Percentiles rank a stretch among this genome's conserved stretches.
These are phyloP conservation scores for Cinclus cinclus DNA, from an alignment of 2,113 vertebrate genomes.

Conservation along the genomic window DNA sequence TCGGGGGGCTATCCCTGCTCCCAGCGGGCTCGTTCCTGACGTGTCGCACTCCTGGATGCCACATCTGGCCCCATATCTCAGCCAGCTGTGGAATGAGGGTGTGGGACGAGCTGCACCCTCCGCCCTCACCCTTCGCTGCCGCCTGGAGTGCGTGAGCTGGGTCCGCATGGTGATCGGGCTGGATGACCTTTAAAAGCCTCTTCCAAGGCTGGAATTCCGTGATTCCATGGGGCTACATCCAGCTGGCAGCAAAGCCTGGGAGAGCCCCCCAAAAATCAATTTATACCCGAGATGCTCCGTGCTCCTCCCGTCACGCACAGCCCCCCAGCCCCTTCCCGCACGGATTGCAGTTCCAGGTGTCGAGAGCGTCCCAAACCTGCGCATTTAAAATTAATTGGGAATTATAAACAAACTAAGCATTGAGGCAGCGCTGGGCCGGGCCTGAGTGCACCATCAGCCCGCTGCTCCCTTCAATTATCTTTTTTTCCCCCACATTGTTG, in stretches of 20 bases:
- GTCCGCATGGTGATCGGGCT: fast-evolving
- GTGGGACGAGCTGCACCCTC: not conserved
- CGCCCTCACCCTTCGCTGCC: not conserved
- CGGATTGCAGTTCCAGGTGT: not conserved
- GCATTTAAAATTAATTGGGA: slow-evolving; percentile 56
- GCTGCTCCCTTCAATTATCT: slow-evolving; percentile 73
- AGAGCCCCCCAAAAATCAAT: not conserved
- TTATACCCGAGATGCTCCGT: fast-evolving
- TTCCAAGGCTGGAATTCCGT: fast-evolving
- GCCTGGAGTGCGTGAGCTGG: fast-evolving
- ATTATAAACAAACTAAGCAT: not conserved
- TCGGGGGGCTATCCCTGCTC: fast-evolving
- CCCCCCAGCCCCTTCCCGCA: not conserved
- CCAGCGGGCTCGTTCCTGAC: not conserved
- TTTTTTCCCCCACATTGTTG: slow-evolving; percentile 58
- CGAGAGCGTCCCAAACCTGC: not conserved
- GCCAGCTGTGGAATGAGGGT: not conserved
- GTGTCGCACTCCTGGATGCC: fast-evolving
- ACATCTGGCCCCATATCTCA: not conserved
- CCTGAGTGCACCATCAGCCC: slow-evolving; percentile 47
- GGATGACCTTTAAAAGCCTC: not conserved
- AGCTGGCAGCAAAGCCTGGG: not conserved
- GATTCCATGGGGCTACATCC: fast-evolving
- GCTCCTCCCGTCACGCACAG: not conserved
- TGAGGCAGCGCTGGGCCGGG: slow-evolving; percentile 11